These are phyloP conservation scores for Hirtodrosophila histrioides DNA, from an alignment of 2,888 invertebrate species.

Conservation along the genomic window DNA sequence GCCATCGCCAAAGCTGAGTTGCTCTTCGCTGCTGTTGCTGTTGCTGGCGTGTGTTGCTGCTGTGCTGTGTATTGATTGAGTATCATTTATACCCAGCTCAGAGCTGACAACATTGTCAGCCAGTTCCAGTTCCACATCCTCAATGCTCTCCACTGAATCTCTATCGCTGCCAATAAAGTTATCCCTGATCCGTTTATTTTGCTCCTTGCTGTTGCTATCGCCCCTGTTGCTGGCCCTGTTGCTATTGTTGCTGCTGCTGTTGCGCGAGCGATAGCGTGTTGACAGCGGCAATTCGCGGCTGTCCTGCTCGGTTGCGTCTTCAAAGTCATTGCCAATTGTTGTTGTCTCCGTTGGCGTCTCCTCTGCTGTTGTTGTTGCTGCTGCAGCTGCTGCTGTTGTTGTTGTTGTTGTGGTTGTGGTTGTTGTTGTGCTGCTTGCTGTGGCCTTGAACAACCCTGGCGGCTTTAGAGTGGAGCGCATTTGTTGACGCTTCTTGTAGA, in stretches of 20 bases:
- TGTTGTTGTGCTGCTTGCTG: conserved; percentile 28
- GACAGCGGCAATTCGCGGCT: conserved; percentile 26
- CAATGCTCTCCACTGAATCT: conserved; percentile 55
- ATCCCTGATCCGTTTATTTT: conserved; percentile 43
- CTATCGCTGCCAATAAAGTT: conserved; percentile 57
- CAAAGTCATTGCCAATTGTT: neutral
- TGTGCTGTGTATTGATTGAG: conserved; percentile 10
- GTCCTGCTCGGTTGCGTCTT: conserved; percentile 7
- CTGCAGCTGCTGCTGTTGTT: conserved; percentile 12
- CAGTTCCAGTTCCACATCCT: conserved; percentile 49
- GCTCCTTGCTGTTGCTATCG: conserved; percentile 28
- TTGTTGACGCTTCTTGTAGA: conserved; percentile 81
- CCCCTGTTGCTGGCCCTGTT: conserved; percentile 23
- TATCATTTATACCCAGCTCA: neutral
- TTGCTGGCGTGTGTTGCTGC: conserved; percentile 15
- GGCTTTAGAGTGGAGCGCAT: conserved; percentile 76
- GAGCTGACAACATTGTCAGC: conserved; percentile 46
- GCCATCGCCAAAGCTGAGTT: conserved; percentile 39
- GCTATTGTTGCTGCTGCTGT: conserved; percentile 42
- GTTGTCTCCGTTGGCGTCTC: conserved; percentile 29
- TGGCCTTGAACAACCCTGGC: conserved; percentile 65
- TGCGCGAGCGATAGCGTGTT: conserved; percentile 40
- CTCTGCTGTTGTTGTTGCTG: conserved; percentile 16
- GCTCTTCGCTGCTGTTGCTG: conserved; percentile 40
- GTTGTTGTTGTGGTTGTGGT: conserved; percentile 21